Evolutionary conservation across 64 coral and sea anemone genomes (phyloP).

Genomic region (Astreopora myriophthalma): DNA sequence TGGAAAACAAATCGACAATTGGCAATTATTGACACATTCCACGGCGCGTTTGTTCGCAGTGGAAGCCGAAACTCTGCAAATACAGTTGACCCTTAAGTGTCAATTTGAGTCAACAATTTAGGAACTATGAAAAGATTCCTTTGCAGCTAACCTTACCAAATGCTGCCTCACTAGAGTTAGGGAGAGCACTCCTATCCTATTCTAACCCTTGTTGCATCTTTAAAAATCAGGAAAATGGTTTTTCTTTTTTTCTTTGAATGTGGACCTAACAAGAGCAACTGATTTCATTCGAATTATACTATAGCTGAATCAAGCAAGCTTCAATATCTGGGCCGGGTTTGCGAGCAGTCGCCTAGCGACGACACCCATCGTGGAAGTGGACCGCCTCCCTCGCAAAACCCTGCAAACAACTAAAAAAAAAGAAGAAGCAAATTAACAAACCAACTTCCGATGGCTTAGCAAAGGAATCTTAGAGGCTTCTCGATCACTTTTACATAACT

Average conservation of each 20-base stretch:
- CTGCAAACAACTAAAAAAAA: too few relatives aligned
- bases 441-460: too few relatives aligned
- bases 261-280: too few relatives aligned
- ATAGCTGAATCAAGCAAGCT: too few relatives aligned
- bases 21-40: slow-evolving; percentile 4
- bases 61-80: slow-evolving; percentile 1
- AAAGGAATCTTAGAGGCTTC: too few relatives aligned
- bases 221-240: too few relatives aligned
- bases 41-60: neutral
- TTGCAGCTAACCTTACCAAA: neutral
- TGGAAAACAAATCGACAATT: slow-evolving; percentile 1
- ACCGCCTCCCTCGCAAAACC: too few relatives aligned
- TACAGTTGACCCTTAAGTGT: neutral
- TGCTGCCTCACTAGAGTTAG: neutral
- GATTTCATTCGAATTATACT: too few relatives aligned
- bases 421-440: too few relatives aligned
- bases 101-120: neutral
- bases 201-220: too few relatives aligned
- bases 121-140: neutral
- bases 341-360: neutral
- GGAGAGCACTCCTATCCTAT: neutral
- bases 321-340: neutral
- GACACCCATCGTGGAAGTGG: too few relatives aligned
- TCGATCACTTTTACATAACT: too few relatives aligned
- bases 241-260: neutral